Conservation (phyloP, 2,113 vertebrate genomes). For the Heterotis niloticus region DNA sequence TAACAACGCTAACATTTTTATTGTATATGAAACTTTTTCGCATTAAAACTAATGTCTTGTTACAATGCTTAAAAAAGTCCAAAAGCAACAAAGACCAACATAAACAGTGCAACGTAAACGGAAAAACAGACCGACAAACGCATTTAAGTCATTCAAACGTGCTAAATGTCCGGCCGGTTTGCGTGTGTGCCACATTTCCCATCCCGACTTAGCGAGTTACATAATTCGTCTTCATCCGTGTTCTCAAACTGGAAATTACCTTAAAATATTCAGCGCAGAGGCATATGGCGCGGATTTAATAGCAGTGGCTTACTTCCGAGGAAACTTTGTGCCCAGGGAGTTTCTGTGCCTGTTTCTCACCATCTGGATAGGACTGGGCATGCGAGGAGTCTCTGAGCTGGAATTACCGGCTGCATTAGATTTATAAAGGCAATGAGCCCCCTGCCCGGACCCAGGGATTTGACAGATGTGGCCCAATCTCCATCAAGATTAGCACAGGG, state of each 20-base stretch:
- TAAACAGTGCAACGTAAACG: no score
- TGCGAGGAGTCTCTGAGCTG: constrained; percentile 41
- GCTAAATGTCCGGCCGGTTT: background rate
- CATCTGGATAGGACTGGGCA: constrained; percentile 58
- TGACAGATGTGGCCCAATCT: constrained; percentile 59
- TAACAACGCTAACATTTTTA: no score
- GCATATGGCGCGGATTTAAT: constrained; percentile 4
- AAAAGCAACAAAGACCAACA: background rate
- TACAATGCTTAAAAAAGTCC: no score
- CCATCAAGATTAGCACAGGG: constrained; percentile 59
- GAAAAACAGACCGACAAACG: no score
- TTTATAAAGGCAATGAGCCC: constrained; percentile 63
- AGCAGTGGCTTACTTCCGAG: constrained; percentile 24
- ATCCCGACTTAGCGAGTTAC: no score
- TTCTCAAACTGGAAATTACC: constrained; percentile 26
- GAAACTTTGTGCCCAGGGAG: constrained; percentile 35
- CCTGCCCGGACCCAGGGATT: constrained; percentile 56
- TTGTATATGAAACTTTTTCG: background rate
- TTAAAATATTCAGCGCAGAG: constrained; percentile 23
- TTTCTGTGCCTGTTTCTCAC: constrained; percentile 50
- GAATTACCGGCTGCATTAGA: constrained; percentile 50
- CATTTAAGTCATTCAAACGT: no score
- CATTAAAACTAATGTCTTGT: background rate
- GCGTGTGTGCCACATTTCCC: background rate
- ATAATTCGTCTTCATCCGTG: background rate